Evolutionary conservation across 2,113 vertebrate species (phyloP).

Genomic region (Hyperopisus bebe): DNA sequence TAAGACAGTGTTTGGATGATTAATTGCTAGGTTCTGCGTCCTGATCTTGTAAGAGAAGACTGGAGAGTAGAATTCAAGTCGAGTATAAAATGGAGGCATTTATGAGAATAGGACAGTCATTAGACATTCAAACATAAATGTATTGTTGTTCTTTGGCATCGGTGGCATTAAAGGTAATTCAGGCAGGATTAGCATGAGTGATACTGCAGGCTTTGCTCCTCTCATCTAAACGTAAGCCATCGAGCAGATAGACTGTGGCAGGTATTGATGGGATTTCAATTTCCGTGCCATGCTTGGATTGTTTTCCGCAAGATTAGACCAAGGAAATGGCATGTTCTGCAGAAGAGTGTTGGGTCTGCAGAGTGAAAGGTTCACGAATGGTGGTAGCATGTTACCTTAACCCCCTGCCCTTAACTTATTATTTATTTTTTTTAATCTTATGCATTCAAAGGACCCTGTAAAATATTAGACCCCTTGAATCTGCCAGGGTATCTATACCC

Average conservation of each 20-base stretch:
- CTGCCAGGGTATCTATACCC: background rate
- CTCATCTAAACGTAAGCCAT: background rate
- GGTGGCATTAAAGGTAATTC: slow-evolving; percentile 1
- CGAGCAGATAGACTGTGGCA: background rate
- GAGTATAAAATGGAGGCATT: background rate
- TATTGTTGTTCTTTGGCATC: background rate
- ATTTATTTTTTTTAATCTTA: background rate
- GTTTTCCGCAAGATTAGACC: background rate
- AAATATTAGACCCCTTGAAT: background rate
- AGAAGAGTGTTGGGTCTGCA: background rate
- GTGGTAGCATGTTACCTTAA: background rate
- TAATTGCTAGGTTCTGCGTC: background rate
- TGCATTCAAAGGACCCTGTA: background rate
- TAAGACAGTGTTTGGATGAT: background rate
- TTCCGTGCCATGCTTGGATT: background rate
- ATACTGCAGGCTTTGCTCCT: background rate
- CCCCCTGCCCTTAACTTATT: background rate
- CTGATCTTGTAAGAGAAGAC: background rate
- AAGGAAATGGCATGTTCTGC: background rate
- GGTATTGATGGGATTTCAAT: background rate
- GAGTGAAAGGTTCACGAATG: background rate
- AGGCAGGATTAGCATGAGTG: background rate
- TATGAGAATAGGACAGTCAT: background rate
- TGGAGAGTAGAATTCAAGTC: background rate
- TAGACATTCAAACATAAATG: background rate